Base-by-base conservation (phyloP, 2,797 vertebrate genomes). In the Parauchenoglanis punctatus region DNA sequence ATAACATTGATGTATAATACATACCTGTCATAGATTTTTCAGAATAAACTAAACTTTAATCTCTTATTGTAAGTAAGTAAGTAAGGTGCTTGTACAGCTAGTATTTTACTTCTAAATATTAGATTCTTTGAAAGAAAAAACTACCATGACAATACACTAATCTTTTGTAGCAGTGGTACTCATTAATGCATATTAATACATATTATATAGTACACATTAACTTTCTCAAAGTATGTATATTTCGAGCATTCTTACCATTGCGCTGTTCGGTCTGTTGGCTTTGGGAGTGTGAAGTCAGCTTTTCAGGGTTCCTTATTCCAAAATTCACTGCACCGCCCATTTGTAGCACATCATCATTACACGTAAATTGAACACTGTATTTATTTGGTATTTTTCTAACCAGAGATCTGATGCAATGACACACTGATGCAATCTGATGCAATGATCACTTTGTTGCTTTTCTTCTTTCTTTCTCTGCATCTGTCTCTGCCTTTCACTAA, bases 341-440 rank as follows among this genome's bases (percentile, higher is more conserved):
- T 68, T 68, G 54, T 67, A 54, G 44, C 81, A 67, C 61, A 83
- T 67, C 81, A 52, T 67, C 81, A 83, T 83, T 67, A 67, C 18
- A 23, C 28, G 61, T 83, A 83, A 67, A 52, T 44, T 65, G 63
- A 67, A 83, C 61, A 83, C 81, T 52, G 75, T 68, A 68, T 86
- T 76, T 76, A 85, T 81, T 83, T 52, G 44, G 17, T 83, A 67
- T 86, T 80, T 85, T 31, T 68, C 75, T 35, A 68, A 11, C 49
- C 1, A 25, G 7, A 67, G 23, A 86, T 80, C 59, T 73, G 68
- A 85, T 85, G 83, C 83, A 85, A 70, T 86, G 76, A 68, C 63
- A 83, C 63, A 54, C 63, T 83, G 81, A 83, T 83, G 81, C 81
- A 83, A 83, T 68, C 63, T 83, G 81, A 86, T 56, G 85, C 85